Percentiles rank a stretch among this genome's conserved stretches.
phyloP scores from a whole-genome alignment of 2,888 invertebrate genomes.

The Nephrotoma guestfalica region DNA sequence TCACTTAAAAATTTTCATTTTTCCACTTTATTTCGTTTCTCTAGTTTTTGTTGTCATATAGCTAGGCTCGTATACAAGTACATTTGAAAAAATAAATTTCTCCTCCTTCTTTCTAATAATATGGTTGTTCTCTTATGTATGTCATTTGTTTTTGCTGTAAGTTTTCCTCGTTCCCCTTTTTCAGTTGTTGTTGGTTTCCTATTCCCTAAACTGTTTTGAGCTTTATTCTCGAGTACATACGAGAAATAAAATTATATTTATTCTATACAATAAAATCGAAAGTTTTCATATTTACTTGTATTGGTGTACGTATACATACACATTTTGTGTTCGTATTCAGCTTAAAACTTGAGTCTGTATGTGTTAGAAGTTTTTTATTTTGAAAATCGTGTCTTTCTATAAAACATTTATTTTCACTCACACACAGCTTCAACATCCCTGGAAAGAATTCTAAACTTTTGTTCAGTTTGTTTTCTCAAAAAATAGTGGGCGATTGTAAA shows the following conservation, averaged over 20 bases:
- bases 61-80: background rate
- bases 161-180: background rate
- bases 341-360: background rate
- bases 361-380: background rate
- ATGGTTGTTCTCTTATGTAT: background rate
- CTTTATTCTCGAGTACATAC: background rate
- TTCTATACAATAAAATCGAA: background rate
- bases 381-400: background rate
- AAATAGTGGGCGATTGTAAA: background rate
- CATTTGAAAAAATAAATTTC: background rate
- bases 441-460: background rate
- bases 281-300: background rate
- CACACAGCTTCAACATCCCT: background rate
- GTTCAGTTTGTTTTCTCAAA: background rate
- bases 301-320: background rate
- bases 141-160: background rate
- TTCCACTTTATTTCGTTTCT: background rate
- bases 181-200: background rate
- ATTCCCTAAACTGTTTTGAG: background rate
- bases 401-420: background rate
- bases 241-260: background rate
- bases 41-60: background rate
- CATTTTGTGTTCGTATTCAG: background rate
- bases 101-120: background rate
- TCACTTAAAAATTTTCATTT: background rate